These are phyloP conservation scores for Doryteuthis pealeii DNA, from an alignment of 1,140 invertebrate genomes.

Conservation along the genomic window DNA sequence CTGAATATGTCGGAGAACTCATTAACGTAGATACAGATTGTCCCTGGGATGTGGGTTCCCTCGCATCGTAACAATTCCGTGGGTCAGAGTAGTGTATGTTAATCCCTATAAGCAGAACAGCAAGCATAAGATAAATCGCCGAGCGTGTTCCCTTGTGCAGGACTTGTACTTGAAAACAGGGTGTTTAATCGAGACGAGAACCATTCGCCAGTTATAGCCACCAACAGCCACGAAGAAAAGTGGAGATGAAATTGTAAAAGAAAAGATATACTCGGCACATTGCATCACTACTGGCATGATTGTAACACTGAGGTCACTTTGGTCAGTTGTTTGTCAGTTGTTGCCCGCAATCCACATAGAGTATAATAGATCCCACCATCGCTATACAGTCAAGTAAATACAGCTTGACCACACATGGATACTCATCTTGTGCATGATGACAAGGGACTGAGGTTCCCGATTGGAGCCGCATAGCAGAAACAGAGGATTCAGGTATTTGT, in stretches of 20 bases:
- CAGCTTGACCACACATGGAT: conserved; percentile 53
- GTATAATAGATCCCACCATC: conserved; percentile 43
- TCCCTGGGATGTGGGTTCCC: conserved; percentile 20
- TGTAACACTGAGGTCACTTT: conserved; percentile 31
- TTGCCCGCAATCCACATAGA: conserved; percentile 54
- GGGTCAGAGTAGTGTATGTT: conserved; percentile 58
- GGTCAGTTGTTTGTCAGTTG: conserved; percentile 33
- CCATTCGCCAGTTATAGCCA: conserved; percentile 52
- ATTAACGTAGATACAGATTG: conserved; percentile 34
- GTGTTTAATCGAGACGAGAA: conserved; percentile 41
- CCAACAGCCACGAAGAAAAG: conserved; percentile 52
- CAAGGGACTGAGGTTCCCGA: conserved; percentile 42
- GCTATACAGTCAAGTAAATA: conserved; percentile 52
- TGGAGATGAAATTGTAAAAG: conserved; percentile 42
- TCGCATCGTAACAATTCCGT: conserved; percentile 36
- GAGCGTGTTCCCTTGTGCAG: conserved; percentile 51
- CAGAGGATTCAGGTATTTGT: conserved; percentile 40
- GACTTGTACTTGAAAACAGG: conserved; percentile 46
- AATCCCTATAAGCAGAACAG: conserved; percentile 49
- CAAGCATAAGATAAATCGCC: conserved; percentile 46
- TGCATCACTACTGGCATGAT: conserved; percentile 47
- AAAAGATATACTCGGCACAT: conserved; percentile 56
- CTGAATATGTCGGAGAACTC: conserved; percentile 42
- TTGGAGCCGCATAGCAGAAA: conserved; percentile 51
- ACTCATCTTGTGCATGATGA: conserved; percentile 43